A percentile compares a stretch with the other conserved stretches of the same genome.
Conservation (phyloP, 2,888 invertebrate species). For the Drosophila falleni region DNA sequence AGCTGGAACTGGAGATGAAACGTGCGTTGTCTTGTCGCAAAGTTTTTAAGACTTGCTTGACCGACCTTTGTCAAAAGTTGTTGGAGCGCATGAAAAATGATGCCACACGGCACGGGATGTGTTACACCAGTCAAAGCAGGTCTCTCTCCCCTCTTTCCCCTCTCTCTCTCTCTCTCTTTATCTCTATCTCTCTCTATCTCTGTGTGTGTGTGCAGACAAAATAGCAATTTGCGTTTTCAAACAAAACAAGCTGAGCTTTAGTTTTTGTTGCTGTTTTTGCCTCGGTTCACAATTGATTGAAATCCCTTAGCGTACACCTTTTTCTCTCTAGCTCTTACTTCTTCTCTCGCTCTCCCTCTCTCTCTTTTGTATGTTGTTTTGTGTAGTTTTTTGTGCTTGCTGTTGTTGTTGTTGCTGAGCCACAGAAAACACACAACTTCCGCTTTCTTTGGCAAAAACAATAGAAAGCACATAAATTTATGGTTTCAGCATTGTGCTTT, state of each 20-base stretch:
- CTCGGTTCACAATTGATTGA: slow-evolving; percentile 77
- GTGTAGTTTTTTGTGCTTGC: slow-evolving; percentile 40
- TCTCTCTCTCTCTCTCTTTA: not conserved
- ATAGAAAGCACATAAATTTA: slow-evolving; percentile 82
- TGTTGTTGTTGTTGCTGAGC: slow-evolving; percentile 47
- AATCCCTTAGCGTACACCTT: slow-evolving; percentile 81
- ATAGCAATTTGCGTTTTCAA: slow-evolving; percentile 81
- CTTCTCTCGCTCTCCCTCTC: not conserved
- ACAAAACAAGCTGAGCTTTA: slow-evolving; percentile 74
- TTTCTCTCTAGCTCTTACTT: slow-evolving; percentile 40
- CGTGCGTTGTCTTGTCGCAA: slow-evolving; percentile 81
- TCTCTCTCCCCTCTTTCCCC: not conserved
- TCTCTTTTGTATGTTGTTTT: slow-evolving; percentile 40
- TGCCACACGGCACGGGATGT: slow-evolving; percentile 72
- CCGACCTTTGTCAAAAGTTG: slow-evolving; percentile 82
- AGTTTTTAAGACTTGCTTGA: slow-evolving; percentile 82
- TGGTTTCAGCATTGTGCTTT: slow-evolving; percentile 82
- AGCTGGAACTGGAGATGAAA: slow-evolving; percentile 61
- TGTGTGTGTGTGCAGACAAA: slow-evolving; percentile 65
- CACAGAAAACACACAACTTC: slow-evolving; percentile 78
- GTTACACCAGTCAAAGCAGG: slow-evolving; percentile 56
- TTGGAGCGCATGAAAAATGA: slow-evolving; percentile 81
- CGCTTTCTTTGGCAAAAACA: slow-evolving; percentile 80
- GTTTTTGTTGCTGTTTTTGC: slow-evolving; percentile 59
- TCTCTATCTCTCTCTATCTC: not conserved